These are phyloP conservation scores for Platyrinchus mystaceus DNA, from an alignment of 2,797 vertebrate genomes.

Conservation along the genomic window DNA sequence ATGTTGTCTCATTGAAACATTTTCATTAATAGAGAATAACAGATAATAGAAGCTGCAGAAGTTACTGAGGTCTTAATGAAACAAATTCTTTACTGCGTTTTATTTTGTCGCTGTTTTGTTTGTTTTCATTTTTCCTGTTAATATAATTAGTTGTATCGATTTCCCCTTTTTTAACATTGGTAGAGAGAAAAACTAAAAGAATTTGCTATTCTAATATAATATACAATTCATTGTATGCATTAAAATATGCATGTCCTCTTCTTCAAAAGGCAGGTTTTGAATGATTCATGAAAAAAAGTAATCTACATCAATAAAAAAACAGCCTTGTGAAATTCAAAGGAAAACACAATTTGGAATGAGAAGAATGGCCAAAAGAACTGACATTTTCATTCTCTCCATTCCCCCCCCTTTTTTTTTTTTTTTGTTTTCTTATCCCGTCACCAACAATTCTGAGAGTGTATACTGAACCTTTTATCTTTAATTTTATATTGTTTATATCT, in stretches of 20 bases:
- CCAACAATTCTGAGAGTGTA: neutral
- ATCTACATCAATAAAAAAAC: slow-evolving; percentile 54
- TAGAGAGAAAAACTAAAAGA: neutral
- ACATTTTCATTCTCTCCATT: neutral
- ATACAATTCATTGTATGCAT: slow-evolving; percentile 37
- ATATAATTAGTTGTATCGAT: neutral
- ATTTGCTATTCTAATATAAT: slow-evolving; percentile 12
- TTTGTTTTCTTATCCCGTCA: neutral
- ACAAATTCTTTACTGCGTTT: neutral
- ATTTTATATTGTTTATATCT: neutral
- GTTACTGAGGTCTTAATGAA: neutral
- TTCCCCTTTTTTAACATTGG: neutral
- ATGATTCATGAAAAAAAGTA: slow-evolving; percentile 56
- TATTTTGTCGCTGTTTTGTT: neutral
- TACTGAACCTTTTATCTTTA: neutral
- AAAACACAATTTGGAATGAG: slow-evolving; percentile 12
- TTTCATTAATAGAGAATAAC: neutral
- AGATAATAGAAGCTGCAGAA: neutral
- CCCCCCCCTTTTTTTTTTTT: neutral
- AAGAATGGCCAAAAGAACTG: neutral
- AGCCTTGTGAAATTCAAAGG: neutral
- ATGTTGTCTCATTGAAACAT: neutral
- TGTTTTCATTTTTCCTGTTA: neutral
- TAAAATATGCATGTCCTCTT: slow-evolving; percentile 51
- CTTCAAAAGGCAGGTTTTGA: slow-evolving; percentile 49